Evolutionary conservation across 2,797 vertebrate species (phyloP).

Genomic region (Rhinogobio ventralis): DNA sequence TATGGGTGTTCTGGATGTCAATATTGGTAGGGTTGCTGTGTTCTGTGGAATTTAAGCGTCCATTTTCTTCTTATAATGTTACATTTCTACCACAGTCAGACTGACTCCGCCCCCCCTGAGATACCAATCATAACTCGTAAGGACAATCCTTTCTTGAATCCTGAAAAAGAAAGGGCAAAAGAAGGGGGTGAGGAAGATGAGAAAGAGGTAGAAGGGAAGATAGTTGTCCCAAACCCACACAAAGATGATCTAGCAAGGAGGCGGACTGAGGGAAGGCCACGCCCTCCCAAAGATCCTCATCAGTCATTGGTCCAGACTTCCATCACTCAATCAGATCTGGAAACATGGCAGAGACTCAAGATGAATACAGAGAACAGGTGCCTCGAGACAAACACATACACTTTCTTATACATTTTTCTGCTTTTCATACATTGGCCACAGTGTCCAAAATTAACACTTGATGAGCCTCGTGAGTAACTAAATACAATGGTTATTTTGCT

Average conservation of each 20-base stretch:
- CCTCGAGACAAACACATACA: conserved; percentile 64
- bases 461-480: neutral
- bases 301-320: conserved; percentile 75
- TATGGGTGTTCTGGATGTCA: conserved; percentile 50
- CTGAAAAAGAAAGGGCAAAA: conserved; percentile 62
- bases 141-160: conserved; percentile 72
- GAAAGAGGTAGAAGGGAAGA: conserved; percentile 59
- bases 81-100: conserved; percentile 68
- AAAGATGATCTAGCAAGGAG: conserved; percentile 82
- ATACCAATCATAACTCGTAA: conserved; percentile 72
- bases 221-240: conserved; percentile 73
- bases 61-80: conserved; percentile 34
- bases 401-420: conserved; percentile 26
- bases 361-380: conserved; percentile 88
- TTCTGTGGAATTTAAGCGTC: neutral
- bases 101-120: conserved; percentile 65
- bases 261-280: conserved; percentile 74
- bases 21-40: conserved; percentile 39
- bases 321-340: conserved; percentile 87
- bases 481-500: neutral
- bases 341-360: conserved; percentile 91
- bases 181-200: conserved; percentile 62
- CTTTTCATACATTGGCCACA: neutral
- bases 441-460: neutral
- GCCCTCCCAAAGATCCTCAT: conserved; percentile 72